Conservation (phyloP, 2,113 vertebrate species). For the Mus pahari region DNA sequence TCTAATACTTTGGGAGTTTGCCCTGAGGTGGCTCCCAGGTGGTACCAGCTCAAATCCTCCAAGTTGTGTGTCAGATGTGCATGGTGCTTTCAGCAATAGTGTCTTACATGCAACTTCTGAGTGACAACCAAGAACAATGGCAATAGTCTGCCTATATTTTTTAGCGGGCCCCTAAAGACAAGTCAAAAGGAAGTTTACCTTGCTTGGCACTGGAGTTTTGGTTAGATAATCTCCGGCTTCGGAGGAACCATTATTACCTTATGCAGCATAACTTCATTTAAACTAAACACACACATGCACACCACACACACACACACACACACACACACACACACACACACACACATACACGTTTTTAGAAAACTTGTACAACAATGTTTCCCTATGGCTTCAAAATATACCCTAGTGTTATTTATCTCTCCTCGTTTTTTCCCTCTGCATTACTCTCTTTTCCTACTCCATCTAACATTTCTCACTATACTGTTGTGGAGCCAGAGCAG, state of each 20-base stretch:
- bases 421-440: not conserved
- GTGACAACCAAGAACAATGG: not conserved
- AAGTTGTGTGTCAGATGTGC: not conserved
- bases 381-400: not conserved
- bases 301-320: not conserved
- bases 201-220: not conserved
- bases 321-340: not conserved
- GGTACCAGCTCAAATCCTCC: not conserved
- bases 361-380: not conserved
- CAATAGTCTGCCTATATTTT: not conserved
- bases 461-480: not conserved
- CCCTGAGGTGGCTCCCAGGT: not conserved
- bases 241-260: not conserved
- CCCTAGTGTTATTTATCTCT: not conserved
- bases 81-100: not conserved
- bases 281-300: not conserved
- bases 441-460: too few relatives aligned
- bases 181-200: not conserved
- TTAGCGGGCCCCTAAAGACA: not conserved
- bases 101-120: not conserved
- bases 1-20: not conserved
- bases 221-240: not conserved
- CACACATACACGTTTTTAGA: not conserved
- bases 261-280: not conserved
- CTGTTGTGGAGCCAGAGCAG: not conserved